A percentile compares a stretch with the other conserved stretches of the same genome.
phyloP scores from a whole-genome alignment of 1,140 invertebrate species.

The Ceratoteleas bidentatus region DNA sequence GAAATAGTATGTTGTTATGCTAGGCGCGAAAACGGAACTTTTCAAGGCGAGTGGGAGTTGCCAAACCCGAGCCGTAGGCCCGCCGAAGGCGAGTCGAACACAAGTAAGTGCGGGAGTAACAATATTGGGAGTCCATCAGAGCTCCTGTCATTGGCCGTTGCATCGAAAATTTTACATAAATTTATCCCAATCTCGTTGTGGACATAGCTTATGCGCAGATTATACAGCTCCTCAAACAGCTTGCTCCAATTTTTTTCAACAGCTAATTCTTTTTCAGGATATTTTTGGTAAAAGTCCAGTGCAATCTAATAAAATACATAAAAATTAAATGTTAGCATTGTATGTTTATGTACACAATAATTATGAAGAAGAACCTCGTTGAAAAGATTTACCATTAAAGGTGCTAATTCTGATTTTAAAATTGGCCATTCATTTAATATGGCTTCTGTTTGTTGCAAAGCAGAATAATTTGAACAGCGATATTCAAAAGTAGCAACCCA shows the following conservation, averaged over 20 bases:
- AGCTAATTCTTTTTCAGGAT: background rate
- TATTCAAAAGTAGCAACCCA: constrained; percentile 11
- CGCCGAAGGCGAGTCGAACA: too few relatives aligned
- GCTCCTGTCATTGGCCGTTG: too few relatives aligned
- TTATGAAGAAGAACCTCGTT: too few relatives aligned
- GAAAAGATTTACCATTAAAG: too few relatives aligned
- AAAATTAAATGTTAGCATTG: too few relatives aligned
- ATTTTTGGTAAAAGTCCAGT: background rate
- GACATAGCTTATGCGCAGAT: background rate
- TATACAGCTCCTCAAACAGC: background rate
- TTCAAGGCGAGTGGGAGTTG: too few relatives aligned
- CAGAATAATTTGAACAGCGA: too few relatives aligned
- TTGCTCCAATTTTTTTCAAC: background rate
- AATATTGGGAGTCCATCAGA: background rate
- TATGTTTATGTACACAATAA: too few relatives aligned
- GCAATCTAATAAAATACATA: too few relatives aligned
- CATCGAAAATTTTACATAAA: background rate
- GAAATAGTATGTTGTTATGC: too few relatives aligned
- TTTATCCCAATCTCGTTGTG: background rate
- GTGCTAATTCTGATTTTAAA: constrained; percentile 4
- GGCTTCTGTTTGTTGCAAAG: background rate
- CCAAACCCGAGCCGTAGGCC: too few relatives aligned
- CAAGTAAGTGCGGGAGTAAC: background rate
- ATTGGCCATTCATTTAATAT: constrained; percentile 22
- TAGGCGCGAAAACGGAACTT: too few relatives aligned